phyloP scores from a whole-genome alignment of 2,888 invertebrate genomes.

The Euproctis similis region DNA sequence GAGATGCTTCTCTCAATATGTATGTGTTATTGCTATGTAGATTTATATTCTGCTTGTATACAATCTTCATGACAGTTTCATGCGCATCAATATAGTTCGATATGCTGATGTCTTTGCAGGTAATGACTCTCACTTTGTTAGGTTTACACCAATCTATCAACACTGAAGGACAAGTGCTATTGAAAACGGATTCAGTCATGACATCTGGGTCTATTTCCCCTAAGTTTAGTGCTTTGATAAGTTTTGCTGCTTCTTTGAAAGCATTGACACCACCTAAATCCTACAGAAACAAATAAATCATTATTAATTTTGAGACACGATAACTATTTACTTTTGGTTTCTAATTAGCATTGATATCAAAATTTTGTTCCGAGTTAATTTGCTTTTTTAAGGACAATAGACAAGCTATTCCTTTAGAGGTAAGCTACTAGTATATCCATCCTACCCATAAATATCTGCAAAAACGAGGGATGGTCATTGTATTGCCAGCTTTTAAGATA shows the following conservation, averaged over 20 bases:
- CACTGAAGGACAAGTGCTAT: conserved; percentile 58
- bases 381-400: too few relatives aligned
- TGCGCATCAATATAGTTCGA: conserved; percentile 70
- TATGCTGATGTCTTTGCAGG: conserved; percentile 72
- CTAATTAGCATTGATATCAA: too few relatives aligned
- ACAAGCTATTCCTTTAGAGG: too few relatives aligned
- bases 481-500: too few relatives aligned
- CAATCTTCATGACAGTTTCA: conserved; percentile 65
- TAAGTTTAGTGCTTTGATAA: conserved; percentile 57
- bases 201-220: conserved; percentile 60
- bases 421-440: too few relatives aligned
- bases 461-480: too few relatives aligned
- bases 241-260: conserved; percentile 63
- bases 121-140: conserved; percentile 57
- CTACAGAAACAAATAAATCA: too few relatives aligned
- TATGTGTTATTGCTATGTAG: conserved; percentile 66
- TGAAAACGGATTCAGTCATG: conserved; percentile 65
- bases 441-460: too few relatives aligned
- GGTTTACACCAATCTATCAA: conserved; percentile 69
- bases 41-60: conserved; percentile 60
- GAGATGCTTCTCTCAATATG: conserved; percentile 59
- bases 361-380: too few relatives aligned
- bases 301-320: too few relatives aligned
- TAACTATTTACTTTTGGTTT: too few relatives aligned
- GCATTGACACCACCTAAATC: conserved; percentile 61